phyloP scores from a whole-genome alignment of 1,140 invertebrate genomes.

The Drosophila fuyamai region DNA sequence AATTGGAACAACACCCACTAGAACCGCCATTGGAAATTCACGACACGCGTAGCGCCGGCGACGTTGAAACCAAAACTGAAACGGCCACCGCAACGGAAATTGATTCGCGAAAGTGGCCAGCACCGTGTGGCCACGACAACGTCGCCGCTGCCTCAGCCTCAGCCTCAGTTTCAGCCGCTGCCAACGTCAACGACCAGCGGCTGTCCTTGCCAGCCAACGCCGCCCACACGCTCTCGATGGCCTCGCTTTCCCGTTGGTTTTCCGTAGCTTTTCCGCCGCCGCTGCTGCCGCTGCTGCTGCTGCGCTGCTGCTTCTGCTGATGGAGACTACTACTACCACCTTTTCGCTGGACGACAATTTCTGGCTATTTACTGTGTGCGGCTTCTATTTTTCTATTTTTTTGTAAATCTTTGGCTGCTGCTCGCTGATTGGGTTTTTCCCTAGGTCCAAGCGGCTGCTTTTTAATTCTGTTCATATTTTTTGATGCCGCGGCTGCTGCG shows the following conservation, averaged over 20 bases:
- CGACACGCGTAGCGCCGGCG: conserved; percentile 75
- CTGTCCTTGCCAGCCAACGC: conserved; percentile 70
- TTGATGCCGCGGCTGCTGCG: conserved; percentile 19
- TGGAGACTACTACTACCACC: conserved; percentile 18
- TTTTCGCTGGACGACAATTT: conserved; percentile 37
- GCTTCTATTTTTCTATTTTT: conserved; percentile 62
- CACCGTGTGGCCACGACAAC: conserved; percentile 40
- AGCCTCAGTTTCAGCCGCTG: conserved; percentile 19
- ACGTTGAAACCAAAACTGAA: conserved; percentile 82
- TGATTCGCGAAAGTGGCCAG: conserved; percentile 74
- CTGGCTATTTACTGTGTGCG: conserved; percentile 65
- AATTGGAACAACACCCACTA: conserved; percentile 23
- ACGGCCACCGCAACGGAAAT: conserved; percentile 81
- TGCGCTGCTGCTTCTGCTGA: conserved; percentile 20
- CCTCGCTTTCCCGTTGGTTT: conserved; percentile 47
- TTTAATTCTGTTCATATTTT: conserved; percentile 78
- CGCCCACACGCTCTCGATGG: conserved; percentile 64
- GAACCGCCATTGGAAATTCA: conserved; percentile 74
- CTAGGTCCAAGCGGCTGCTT: conserved; percentile 68
- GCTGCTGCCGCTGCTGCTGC: conserved; percentile 12
- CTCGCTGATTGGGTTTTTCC: conserved; percentile 68
- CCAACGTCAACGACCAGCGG: conserved; percentile 48
- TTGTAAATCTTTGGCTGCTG: conserved; percentile 15
- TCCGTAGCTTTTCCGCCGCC: conserved; percentile 16
- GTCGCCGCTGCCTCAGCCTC: conserved; percentile 22